Base-by-base conservation (phyloP, 2,888 invertebrate genomes). In the Caenorhabditis angaria region DNA sequence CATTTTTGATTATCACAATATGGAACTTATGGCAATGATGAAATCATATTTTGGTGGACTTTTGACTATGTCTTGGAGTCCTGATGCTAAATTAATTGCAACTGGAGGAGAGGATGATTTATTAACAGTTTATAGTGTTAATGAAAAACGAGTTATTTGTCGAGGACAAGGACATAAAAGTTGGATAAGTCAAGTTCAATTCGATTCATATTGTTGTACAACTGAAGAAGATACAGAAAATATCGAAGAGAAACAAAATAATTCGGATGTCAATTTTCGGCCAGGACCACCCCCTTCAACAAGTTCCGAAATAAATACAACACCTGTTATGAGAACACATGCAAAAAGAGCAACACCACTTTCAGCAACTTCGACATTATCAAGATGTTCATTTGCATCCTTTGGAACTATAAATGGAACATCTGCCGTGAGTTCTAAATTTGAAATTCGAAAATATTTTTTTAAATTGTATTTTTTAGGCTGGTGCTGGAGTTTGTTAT, bases 31-130 rank as follows among this genome's bases (percentile, higher is more conserved):
- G 63, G 96, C 97, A 20, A 91, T 93, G 41, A 86, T 87, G 86
- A 82, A 84, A 77, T 97, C 97, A 83, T 99, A 97, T 89, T 99
- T 99, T 89, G 99, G 99, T 59, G 97, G 97, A 47, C 92, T 99
- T 85, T 90, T 97, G 53, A 97, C 97, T 89, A 95, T 97, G 2
- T 94, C 95, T 87, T 99, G 99, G 99, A 95, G 97, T 12, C 96
- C 96, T 0, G 97, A 99, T 89, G 93, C 94, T 56, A 93, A 93
- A 86, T 94, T 95, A 86, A 86, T 90, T 59, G 94, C 94, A 0
- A 94, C 95, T 0, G 99, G 99, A 12, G 99, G 99, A 4, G 99
- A 99, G 89, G 99, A 99, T 90, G 99, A 99, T 90, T 90, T 99
- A 70, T 94, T 99, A 60, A 97, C 97, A 0, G 93, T 99, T 47